Evolutionary conservation across 1,140 invertebrate genomes (phyloP).

Genomic region (Drosophila watanabei): DNA sequence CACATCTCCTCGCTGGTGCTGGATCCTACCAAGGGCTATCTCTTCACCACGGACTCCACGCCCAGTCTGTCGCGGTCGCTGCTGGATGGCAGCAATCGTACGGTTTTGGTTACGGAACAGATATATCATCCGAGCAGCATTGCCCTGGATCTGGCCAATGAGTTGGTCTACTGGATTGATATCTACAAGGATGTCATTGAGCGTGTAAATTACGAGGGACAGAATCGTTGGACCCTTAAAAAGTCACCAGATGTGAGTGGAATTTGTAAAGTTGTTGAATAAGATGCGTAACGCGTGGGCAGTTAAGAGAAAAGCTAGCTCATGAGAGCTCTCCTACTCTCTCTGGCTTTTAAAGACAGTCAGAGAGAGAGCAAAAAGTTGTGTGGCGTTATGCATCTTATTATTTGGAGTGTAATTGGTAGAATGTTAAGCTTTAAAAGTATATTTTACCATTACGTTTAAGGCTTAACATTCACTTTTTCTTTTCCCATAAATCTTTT

Average conservation of each 20-base stretch:
- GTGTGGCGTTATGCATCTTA: not conserved
- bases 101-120: conserved; percentile 87
- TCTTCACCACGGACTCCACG: conserved; percentile 93
- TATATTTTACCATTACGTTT: not conserved
- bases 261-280: not conserved
- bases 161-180: conserved; percentile 93
- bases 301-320: too few species aligned
- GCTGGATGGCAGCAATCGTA: conserved; percentile 88
- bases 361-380: too few species aligned
- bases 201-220: conserved; percentile 90
- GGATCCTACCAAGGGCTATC: conserved; percentile 92
- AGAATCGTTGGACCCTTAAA: conserved; percentile 88
- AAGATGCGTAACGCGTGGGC: not conserved
- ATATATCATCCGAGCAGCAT: conserved; percentile 92
- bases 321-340: too few species aligned
- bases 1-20: conserved; percentile 91
- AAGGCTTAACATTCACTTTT: not conserved
- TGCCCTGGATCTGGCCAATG: conserved; percentile 90
- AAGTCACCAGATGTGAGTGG: conserved; percentile 86
- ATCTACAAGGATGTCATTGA: conserved; percentile 91
- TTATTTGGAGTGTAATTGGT: not conserved
- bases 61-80: conserved; percentile 88
- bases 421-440: not conserved
- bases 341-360: too few species aligned
- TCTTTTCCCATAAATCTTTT: not conserved